phyloP scores from a whole-genome alignment of 2,113 vertebrate genomes.

The Heloderma charlesbogerti region DNA sequence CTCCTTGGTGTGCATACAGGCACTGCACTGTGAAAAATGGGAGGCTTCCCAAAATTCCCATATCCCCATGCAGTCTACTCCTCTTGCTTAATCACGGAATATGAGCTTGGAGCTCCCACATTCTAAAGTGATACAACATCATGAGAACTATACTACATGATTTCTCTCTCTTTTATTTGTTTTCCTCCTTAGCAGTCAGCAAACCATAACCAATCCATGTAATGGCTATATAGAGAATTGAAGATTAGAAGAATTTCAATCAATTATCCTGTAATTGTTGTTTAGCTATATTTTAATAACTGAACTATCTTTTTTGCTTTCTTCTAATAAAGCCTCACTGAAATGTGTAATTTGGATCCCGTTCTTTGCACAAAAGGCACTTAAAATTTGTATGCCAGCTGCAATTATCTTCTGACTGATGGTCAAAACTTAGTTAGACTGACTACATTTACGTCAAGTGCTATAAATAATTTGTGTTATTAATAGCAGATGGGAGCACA shows the following conservation, averaged over 20 bases:
- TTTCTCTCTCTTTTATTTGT: not conserved
- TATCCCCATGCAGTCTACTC: not conserved
- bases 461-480: constrained; percentile 47
- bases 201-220: constrained; percentile 49
- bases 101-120: not conserved
- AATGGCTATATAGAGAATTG: constrained; percentile 38
- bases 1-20: too few species aligned
- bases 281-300: constrained; percentile 43
- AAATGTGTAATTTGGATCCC: constrained; percentile 41
- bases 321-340: constrained; percentile 30
- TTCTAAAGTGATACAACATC: not conserved
- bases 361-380: constrained; percentile 38
- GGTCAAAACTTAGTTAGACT: constrained; percentile 46
- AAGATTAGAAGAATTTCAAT: constrained; percentile 54
- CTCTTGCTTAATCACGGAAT: not conserved
- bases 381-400: constrained; percentile 4
- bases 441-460: constrained; percentile 38
- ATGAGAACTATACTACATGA: not conserved
- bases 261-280: constrained; percentile 59
- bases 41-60: too few species aligned
- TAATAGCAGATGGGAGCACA: constrained; percentile 52
- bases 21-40: not conserved
- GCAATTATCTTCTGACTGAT: constrained; percentile 45
- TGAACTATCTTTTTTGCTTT: constrained; percentile 37
- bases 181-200: constrained; percentile 26